phyloP scores from a whole-genome alignment of 2,888 invertebrate genomes.

The Alviniconcha strummeri region DNA sequence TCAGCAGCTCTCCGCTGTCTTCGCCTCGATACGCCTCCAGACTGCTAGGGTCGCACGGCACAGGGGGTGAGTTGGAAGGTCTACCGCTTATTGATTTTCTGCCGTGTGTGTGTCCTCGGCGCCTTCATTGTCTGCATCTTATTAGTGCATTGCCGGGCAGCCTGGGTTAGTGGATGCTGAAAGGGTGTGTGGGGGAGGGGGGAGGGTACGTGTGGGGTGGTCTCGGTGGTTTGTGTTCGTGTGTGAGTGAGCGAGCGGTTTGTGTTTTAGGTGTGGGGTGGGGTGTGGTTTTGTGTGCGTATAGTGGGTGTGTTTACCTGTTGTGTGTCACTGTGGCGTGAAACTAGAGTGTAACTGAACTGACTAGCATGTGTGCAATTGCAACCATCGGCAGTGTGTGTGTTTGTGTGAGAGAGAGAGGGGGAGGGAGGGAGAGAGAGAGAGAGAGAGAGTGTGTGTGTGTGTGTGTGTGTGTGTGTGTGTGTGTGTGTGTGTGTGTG shows the following conservation, averaged over 20 bases:
- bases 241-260: background rate
- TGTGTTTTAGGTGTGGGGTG: background rate
- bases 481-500: background rate
- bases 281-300: background rate
- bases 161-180: too few relatives aligned
- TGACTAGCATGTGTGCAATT: too few relatives aligned
- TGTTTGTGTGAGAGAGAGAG: background rate
- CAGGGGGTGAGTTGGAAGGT: too few relatives aligned
- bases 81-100: background rate
- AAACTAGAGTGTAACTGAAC: too few relatives aligned
- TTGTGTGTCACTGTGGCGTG: too few relatives aligned
- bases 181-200: background rate
- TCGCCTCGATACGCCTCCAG: slow-evolving; percentile 4
- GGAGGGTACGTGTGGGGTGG: too few relatives aligned
- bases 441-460: background rate
- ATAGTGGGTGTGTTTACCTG: too few relatives aligned
- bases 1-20: slow-evolving; percentile 1
- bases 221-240: background rate
- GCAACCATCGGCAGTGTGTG: background rate
- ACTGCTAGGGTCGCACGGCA: too few relatives aligned
- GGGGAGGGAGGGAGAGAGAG: too few relatives aligned
- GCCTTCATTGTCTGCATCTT: too few relatives aligned
- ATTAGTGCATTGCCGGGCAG: too few relatives aligned
- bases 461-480: background rate
- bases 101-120: background rate